Evolutionary conservation across 2,113 vertebrate species (phyloP).

Genomic region (Sander vitreus): DNA sequence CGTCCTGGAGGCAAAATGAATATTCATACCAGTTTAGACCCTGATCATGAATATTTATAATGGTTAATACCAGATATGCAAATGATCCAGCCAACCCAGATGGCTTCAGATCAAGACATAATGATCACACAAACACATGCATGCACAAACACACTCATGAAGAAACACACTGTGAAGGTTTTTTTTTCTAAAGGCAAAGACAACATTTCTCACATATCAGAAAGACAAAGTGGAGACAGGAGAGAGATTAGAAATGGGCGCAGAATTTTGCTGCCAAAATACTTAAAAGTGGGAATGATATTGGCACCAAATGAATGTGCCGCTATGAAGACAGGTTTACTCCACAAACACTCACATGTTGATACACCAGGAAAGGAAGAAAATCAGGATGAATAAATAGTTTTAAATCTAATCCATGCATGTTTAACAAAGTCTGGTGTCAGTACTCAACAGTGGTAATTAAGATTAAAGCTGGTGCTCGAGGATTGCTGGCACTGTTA

Average conservation of each 20-base stretch:
- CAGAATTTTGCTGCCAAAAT: constrained; percentile 4
- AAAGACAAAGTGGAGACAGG: constrained; percentile 11
- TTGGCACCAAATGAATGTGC: neutral
- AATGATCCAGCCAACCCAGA: constrained; percentile 72
- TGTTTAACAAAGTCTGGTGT: constrained; percentile 16
- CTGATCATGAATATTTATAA: constrained; percentile 76
- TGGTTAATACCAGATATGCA: constrained; percentile 75
- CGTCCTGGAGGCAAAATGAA: constrained; percentile 68
- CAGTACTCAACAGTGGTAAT: constrained; percentile 20
- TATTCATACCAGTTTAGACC: constrained; percentile 72
- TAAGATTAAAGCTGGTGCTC: constrained; percentile 39
- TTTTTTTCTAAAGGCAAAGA: constrained; percentile 18
- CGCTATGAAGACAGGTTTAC: neutral
- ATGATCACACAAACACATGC: constrained; percentile 55
- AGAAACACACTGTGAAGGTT: constrained; percentile 22
- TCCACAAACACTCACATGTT: neutral
- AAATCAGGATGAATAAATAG: neutral
- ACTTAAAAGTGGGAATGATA: neutral
- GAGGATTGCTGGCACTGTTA: neutral
- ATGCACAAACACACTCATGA: constrained; percentile 9
- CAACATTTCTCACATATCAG: constrained; percentile 14
- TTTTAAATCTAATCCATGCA: constrained; percentile 10
- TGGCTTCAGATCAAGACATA: constrained; percentile 73
- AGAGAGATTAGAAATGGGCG: constrained; percentile 16
- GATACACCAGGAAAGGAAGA: neutral